These are phyloP conservation scores for Yoshiicerus persimilis DNA, from an alignment of 1,140 invertebrate species.

Conservation along the genomic window DNA sequence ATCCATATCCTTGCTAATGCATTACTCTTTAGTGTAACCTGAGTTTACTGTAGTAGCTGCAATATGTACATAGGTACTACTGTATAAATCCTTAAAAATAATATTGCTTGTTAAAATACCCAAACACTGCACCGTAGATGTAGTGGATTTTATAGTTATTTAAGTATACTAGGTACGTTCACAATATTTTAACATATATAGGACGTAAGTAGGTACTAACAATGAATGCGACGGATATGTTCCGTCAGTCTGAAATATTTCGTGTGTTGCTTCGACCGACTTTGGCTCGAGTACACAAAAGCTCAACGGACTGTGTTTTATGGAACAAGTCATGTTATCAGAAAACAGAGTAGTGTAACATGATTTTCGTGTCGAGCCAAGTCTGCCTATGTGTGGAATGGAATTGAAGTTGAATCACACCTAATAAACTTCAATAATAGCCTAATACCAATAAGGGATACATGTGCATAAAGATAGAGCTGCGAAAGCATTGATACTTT, in stretches of 20 bases:
- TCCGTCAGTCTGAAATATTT: background rate
- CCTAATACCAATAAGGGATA: background rate
- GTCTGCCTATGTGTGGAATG: background rate
- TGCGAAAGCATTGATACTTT: background rate
- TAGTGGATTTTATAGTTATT: background rate
- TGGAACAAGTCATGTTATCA: background rate
- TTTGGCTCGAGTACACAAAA: background rate
- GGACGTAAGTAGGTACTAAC: background rate
- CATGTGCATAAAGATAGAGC: slow-evolving; percentile 8
- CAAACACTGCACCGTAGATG: too few relatives aligned
- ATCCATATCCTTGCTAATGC: too few relatives aligned
- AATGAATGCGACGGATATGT: background rate
- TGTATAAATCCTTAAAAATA: background rate
- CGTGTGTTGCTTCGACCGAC: background rate
- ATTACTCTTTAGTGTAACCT: too few relatives aligned
- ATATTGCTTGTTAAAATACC: background rate
- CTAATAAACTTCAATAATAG: slow-evolving; percentile 33
- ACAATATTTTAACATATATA: background rate
- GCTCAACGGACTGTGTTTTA: background rate
- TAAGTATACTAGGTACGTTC: too few relatives aligned
- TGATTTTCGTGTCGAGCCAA: background rate
- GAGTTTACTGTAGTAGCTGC: too few relatives aligned
- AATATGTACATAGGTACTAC: too few relatives aligned
- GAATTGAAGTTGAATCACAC: slow-evolving; percentile 23
- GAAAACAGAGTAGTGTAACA: background rate